Base-by-base conservation (phyloP, 2,113 vertebrate species). In the Triplophysa dalaica region DNA sequence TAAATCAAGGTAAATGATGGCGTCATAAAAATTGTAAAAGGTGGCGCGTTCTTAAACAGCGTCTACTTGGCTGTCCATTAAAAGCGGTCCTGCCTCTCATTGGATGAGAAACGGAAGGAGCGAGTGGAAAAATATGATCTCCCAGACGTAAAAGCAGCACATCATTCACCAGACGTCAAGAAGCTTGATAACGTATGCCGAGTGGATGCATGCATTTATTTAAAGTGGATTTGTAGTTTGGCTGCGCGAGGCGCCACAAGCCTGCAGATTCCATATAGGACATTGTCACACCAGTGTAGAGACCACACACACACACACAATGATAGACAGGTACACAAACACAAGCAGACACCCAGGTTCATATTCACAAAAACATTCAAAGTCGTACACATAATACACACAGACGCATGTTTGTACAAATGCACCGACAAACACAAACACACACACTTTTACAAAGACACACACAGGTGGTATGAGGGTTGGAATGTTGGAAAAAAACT, bases 121-220 rank as follows among this genome's bases (percentile, higher is more conserved):
- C 83, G 80, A 68, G 70, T 52, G 70, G 52, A 76, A 73, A 88
- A 89, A 89, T 87, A 89, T 83, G 87, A 87, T 84, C 87, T 87
- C 65, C 65, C 64, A 75, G 80, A 83, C 67, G 80, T 89, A 82
- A 87, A 87, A 79, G 85, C 69, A 79, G 74, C 80, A 87, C 87
- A 26, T 92, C 89, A 90, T 81, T 92, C 90, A 90, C 54, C 62
- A 52, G 33, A 33, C 85, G 86, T 88, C 86, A 72, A 22, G 62
- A 67, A 81, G 58, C 7, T 62, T 67, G 83, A 79, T 87, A 83
- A 89, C 87, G 75, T 84, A 88, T 86, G 87, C 86, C 80, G 78
- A 66, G 75, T 87, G 84, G 84, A 90, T 86, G 88, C 87, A 87
- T 84, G 87, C 83, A 87, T 86, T 91, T 88, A 90, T 87, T 89